Conservation (phyloP, 2,113 vertebrate species). For the Merops nubicus region DNA sequence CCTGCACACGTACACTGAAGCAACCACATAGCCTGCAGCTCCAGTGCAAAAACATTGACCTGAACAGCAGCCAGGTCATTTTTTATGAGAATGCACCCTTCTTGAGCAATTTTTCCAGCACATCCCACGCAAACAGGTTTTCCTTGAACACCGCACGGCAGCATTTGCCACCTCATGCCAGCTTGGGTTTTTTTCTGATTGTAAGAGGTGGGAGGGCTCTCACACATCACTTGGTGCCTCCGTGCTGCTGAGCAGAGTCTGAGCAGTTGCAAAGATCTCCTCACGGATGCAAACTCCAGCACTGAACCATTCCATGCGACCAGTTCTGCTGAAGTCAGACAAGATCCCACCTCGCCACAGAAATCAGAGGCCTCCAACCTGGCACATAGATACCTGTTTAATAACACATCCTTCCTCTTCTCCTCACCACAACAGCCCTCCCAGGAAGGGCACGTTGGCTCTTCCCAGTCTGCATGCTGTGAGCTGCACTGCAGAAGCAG, state of each 20-base stretch:
- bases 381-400: neutral
- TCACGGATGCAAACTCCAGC: neutral
- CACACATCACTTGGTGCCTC: neutral
- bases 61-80: slow-evolving; percentile 32
- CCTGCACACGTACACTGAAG: neutral
- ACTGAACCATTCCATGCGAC: neutral
- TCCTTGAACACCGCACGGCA: neutral
- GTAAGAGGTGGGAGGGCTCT: neutral
- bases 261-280: neutral
- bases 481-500: neutral
- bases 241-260: neutral
- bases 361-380: neutral
- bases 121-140: slow-evolving; percentile 18
- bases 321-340: neutral
- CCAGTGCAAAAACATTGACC: neutral
- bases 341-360: neutral
- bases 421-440: neutral
- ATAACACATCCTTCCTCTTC: neutral
- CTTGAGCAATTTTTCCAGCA: slow-evolving; percentile 59
- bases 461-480: neutral
- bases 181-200: neutral
- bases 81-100: slow-evolving; percentile 24
- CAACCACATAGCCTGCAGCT: neutral
- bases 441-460: neutral
- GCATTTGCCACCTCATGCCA: neutral